A percentile compares a stretch with the other conserved stretches of the same genome.
These are phyloP conservation scores for Cepaea nemoralis DNA, from an alignment of 1,140 invertebrate species.

Conservation along the genomic window DNA sequence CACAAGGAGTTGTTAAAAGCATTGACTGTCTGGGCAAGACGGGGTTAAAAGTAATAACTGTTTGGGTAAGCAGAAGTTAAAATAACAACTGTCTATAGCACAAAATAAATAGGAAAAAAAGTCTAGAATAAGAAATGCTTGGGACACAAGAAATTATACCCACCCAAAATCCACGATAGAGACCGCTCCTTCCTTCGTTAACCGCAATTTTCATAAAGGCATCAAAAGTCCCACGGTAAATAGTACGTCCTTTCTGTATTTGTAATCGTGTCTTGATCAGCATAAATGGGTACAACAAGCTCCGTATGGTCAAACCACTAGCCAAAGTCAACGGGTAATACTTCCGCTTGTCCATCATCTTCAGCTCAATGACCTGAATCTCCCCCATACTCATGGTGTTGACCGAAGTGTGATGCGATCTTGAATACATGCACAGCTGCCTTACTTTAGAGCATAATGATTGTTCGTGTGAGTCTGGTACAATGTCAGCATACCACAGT, in stretches of 20 bases:
- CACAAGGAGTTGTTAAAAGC: too few species aligned
- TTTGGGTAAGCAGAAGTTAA: too few species aligned
- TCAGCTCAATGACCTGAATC: slow-evolving; percentile 85
- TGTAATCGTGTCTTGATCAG: slow-evolving; percentile 97
- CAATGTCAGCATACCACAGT: too few species aligned
- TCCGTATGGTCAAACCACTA: slow-evolving; percentile 87
- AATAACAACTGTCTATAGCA: too few species aligned
- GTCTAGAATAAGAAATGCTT: not conserved
- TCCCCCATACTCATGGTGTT: slow-evolving; percentile 41
- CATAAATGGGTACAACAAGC: slow-evolving; percentile 93
- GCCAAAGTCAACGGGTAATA: slow-evolving; percentile 93
- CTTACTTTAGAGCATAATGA: too few species aligned
- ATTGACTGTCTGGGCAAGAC: too few species aligned
- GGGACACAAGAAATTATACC: slow-evolving; percentile 67
- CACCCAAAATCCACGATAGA: slow-evolving; percentile 96
- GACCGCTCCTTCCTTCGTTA: slow-evolving; percentile 86
- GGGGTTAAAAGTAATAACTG: not conserved
- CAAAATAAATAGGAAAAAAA: not conserved
- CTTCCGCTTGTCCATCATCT: slow-evolving; percentile 97
- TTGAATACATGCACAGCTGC: too few species aligned
- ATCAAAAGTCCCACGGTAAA: slow-evolving; percentile 90
- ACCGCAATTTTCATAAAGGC: slow-evolving; percentile 90
- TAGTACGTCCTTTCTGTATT: slow-evolving; percentile 73
- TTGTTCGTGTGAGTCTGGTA: too few species aligned
- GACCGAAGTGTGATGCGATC: too few species aligned